phyloP scores from a whole-genome alignment of 2,888 invertebrate genomes.

The Lapara coniferarum region DNA sequence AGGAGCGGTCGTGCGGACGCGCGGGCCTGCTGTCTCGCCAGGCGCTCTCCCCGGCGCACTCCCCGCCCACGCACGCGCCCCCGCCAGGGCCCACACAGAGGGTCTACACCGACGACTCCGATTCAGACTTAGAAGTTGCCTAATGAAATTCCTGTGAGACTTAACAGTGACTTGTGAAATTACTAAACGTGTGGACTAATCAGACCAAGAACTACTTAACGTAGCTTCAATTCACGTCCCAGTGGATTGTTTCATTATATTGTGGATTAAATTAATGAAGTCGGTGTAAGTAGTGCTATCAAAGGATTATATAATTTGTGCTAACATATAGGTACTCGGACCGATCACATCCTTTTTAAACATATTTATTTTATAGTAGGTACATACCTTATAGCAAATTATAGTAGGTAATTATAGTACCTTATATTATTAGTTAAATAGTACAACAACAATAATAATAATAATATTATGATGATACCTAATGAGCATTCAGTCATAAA shows the following conservation, averaged over 20 bases:
- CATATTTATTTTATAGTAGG: too few relatives aligned
- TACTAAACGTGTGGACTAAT: not conserved
- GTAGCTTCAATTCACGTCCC: slow-evolving; percentile 4
- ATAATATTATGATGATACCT: too few relatives aligned
- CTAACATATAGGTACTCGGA: not conserved
- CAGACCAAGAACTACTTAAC: not conserved
- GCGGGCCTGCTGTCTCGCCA: slow-evolving; percentile 59
- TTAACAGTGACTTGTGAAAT: slow-evolving; percentile 23
- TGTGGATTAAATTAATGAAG: not conserved
- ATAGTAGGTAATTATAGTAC: too few relatives aligned
- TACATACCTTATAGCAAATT: too few relatives aligned
- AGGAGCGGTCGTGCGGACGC: slow-evolving; percentile 86
- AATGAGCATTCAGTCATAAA: too few relatives aligned
- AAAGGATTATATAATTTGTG: not conserved
- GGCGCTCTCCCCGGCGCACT: slow-evolving; percentile 50
- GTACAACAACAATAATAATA: too few relatives aligned
- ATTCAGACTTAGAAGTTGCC: slow-evolving; percentile 92
- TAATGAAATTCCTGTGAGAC: slow-evolving; percentile 60
- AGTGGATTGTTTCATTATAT: not conserved
- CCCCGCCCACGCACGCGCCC: slow-evolving; percentile 51
- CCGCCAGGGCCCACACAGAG: slow-evolving; percentile 64
- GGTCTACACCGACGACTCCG: slow-evolving; percentile 87
- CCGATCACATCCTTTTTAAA: not conserved
- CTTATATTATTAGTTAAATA: not conserved
- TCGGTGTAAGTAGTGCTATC: slow-evolving; percentile 11